These are phyloP conservation scores for Ciconia boyciana DNA, from an alignment of 2,113 vertebrate species.

Conservation along the genomic window DNA sequence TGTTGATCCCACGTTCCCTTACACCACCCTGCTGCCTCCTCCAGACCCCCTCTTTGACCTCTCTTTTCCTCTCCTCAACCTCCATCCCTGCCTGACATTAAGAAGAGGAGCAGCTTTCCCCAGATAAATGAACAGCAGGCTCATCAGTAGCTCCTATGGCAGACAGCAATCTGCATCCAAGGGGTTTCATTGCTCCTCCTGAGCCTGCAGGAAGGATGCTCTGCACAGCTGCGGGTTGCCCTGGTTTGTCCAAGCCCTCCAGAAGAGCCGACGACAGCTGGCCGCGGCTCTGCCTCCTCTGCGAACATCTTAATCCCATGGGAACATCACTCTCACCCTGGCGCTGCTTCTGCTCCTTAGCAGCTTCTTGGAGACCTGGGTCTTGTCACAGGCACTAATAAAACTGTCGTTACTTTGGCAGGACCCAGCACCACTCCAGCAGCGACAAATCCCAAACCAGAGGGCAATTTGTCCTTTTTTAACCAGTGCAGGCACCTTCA, in stretches of 20 bases:
- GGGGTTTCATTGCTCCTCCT: not conserved
- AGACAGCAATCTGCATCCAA: not conserved
- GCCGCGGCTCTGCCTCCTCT: not conserved
- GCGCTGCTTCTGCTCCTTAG: not conserved
- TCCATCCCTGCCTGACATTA: not conserved
- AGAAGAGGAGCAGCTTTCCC: not conserved
- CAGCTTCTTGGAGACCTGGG: not conserved
- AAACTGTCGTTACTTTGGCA: not conserved
- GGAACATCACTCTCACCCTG: not conserved
- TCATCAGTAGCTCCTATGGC: not conserved
- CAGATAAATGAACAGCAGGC: not conserved
- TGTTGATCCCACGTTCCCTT: not conserved
- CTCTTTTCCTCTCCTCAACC: not conserved
- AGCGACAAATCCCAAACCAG: not conserved
- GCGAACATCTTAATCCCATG: not conserved
- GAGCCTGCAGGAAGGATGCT: not conserved
- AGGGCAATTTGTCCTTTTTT: not conserved
- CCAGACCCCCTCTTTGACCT: not conserved
- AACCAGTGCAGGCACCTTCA: not conserved
- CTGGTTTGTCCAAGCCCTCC: not conserved
- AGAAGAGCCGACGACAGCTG: not conserved
- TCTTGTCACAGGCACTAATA: not conserved
- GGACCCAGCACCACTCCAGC: not conserved
- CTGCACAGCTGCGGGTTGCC: not conserved
- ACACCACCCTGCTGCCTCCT: not conserved